These are phyloP conservation scores for Pipistrellus kuhlii DNA, from an alignment of 2,797 vertebrate genomes.

Conservation along the genomic window DNA sequence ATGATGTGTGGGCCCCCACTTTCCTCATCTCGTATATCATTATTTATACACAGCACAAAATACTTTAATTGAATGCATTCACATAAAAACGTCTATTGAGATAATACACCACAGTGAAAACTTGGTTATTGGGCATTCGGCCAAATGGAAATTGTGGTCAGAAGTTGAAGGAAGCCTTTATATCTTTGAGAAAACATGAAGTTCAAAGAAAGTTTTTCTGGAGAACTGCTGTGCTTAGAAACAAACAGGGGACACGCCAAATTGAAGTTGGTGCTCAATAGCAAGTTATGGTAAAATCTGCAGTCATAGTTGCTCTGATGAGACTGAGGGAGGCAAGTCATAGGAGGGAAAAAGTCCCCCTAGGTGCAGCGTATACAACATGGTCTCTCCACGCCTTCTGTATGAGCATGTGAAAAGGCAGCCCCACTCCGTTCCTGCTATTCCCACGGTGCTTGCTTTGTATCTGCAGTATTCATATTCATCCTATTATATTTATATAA, in stretches of 20 bases:
- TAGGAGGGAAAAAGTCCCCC: background rate
- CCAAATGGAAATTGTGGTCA: conserved; percentile 45
- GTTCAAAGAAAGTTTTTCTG: conserved; percentile 7
- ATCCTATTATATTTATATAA: background rate
- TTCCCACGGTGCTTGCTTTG: background rate
- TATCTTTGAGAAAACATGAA: conserved; percentile 47
- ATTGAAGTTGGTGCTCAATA: background rate
- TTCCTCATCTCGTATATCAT: conserved; percentile 31
- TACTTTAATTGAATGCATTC: conserved; percentile 27
- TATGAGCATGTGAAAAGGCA: background rate
- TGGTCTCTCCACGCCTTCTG: background rate
- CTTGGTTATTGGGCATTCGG: background rate
- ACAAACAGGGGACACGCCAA: background rate
- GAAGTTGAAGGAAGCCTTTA: conserved; percentile 46
- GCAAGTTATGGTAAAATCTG: background rate
- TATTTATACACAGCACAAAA: conserved; percentile 9
- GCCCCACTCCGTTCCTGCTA: background rate
- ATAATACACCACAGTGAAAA: conserved; percentile 36
- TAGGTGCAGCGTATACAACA: background rate
- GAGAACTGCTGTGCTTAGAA: background rate
- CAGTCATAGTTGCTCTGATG: background rate
- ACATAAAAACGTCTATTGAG: conserved; percentile 31
- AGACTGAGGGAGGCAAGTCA: background rate
- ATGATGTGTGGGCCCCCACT: background rate
- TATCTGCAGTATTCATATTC: background rate